Conservation (phyloP, 2,888 invertebrate genomes). For the Acheta domesticus region DNA sequence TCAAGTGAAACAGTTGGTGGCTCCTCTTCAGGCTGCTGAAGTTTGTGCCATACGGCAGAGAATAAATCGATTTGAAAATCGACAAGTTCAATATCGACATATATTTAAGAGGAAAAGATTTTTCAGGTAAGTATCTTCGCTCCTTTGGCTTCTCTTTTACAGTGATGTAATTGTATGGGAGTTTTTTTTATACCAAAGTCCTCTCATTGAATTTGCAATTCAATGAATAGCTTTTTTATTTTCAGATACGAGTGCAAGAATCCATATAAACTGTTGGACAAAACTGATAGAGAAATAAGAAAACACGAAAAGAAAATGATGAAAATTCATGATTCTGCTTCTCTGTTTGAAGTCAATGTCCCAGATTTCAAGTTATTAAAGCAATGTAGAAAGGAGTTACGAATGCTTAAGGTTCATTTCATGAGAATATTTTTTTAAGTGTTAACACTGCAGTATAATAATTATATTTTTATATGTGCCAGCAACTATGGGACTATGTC, state of each 20-base stretch:
- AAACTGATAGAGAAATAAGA: constrained; percentile 73
- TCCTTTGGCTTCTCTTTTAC: not conserved
- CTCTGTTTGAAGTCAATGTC: constrained; percentile 89
- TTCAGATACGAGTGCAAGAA: constrained; percentile 70
- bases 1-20: constrained; percentile 90
- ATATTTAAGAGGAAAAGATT: constrained; percentile 64
- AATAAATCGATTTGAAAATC: constrained; percentile 78
- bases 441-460: not conserved
- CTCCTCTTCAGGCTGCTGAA: constrained; percentile 90
- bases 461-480: constrained; percentile 37
- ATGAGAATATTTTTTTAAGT: not conserved
- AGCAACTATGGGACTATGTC: constrained; percentile 96
- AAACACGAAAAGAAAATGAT: constrained; percentile 82
- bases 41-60: constrained; percentile 86
- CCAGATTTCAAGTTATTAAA: constrained; percentile 91
- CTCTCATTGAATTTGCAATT: no score
- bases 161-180: not conserved
- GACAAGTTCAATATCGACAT: constrained; percentile 81
- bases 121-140: constrained; percentile 42
- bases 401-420: constrained; percentile 72
- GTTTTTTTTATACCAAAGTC: no score
- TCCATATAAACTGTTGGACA: constrained; percentile 73
- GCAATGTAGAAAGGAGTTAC: constrained; percentile 86
- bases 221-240: constrained; percentile 30
- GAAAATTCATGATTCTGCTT: constrained; percentile 82